Evolutionary conservation across 2,797 vertebrate species (phyloP).

Genomic region (Halcyon chelicuti): DNA sequence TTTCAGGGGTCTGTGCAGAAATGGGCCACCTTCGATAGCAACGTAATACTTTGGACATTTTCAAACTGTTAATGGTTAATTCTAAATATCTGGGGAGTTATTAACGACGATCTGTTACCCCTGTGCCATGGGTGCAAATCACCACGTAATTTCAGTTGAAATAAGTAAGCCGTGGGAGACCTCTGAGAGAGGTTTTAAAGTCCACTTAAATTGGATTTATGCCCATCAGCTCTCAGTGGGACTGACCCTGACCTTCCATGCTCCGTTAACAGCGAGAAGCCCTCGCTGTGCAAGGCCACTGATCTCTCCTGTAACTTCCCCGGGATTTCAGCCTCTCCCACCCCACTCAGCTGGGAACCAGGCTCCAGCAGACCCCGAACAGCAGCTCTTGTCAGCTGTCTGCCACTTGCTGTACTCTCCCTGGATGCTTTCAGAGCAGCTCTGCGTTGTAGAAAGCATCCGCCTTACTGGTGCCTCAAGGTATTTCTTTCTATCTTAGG

Average conservation of each 20-base stretch:
- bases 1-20: not conserved
- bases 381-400: not conserved
- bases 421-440: not conserved
- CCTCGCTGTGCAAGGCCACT: not conserved
- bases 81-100: not conserved
- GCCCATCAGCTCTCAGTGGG: not conserved
- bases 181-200: not conserved
- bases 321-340: not conserved
- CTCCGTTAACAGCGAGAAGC: not conserved
- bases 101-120: not conserved
- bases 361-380: not conserved
- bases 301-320: not conserved
- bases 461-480: not conserved
- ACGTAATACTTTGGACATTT: fast-evolving
- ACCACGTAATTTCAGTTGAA: not conserved
- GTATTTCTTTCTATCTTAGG: not conserved
- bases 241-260: not conserved
- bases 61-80: not conserved
- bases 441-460: not conserved
- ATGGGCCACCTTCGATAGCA: fast-evolving
- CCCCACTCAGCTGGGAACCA: not conserved
- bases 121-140: not conserved
- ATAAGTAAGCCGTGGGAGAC: not conserved
- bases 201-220: not conserved
- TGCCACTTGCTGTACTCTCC: not conserved